phyloP scores from a whole-genome alignment of 2,797 vertebrate species.

The Columba guinea region DNA sequence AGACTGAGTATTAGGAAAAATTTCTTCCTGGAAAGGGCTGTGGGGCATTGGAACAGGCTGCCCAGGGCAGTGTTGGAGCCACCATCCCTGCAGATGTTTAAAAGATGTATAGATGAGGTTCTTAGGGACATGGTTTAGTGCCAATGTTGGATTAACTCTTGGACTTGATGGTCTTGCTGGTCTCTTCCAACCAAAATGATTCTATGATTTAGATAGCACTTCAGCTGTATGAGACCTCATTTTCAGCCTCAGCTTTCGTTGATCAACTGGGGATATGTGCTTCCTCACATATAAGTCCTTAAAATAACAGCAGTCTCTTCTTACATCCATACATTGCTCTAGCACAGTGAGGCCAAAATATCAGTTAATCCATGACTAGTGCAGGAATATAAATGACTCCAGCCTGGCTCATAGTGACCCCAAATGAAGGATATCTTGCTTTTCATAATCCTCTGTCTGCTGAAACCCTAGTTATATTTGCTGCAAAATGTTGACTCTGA shows the following conservation, averaged over 20 bases:
- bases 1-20: no score
- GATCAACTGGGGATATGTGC: background rate
- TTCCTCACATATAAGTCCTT: background rate
- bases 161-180: no score
- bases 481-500: background rate
- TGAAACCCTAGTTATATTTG: background rate
- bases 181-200: no score
- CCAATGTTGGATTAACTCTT: no score
- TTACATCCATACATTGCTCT: background rate
- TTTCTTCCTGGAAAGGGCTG: no score
- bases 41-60: no score
- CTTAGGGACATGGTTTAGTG: no score
- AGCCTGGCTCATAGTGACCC: background rate
- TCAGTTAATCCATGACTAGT: background rate
- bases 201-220: background rate
- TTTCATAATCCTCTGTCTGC: background rate
- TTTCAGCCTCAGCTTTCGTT: background rate
- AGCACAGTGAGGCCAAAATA: background rate
- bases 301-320: background rate
- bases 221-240: background rate
- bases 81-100: no score
- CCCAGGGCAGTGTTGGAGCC: no score
- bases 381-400: background rate
- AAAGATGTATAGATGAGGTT: no score
- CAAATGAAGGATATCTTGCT: background rate